These are phyloP conservation scores for Neopelma chrysocephalum DNA, from an alignment of 2,797 vertebrate species.

Conservation along the genomic window DNA sequence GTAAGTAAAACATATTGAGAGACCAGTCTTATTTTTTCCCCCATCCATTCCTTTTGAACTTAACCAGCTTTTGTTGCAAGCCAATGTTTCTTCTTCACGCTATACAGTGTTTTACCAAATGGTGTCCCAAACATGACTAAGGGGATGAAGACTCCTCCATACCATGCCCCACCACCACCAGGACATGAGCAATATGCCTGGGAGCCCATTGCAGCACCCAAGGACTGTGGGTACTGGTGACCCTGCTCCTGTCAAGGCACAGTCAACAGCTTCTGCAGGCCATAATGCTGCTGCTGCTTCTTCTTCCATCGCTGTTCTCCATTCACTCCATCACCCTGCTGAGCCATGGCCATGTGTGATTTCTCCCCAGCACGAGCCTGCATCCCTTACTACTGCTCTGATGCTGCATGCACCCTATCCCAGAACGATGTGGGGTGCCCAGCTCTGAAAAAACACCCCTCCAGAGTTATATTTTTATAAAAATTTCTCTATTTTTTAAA, in stretches of 20 bases:
- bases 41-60: neutral
- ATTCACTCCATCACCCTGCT: neutral
- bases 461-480: rapidly evolving
- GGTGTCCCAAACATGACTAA: neutral
- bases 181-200: neutral
- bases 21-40: neutral
- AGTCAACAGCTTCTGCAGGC: neutral
- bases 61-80: neutral
- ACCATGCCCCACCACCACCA: neutral
- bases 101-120: neutral
- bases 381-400: neutral
- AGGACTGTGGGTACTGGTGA: neutral
- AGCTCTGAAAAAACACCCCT: neutral
- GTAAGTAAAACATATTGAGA: neutral
- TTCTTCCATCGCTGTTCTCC: neutral
- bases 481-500: neutral
- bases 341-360: neutral
- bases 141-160: neutral
- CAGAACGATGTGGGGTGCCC: neutral
- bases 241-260: neutral
- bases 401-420: rapidly evolving
- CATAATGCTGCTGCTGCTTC: rapidly evolving
- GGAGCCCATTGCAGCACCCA: neutral
- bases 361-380: neutral
- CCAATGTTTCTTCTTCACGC: rapidly evolving